Evolutionary conservation across 2,113 vertebrate genomes (phyloP), one percentile per base, ranked within the genome.

Genomic region (Leucopternis melanops): DNA sequence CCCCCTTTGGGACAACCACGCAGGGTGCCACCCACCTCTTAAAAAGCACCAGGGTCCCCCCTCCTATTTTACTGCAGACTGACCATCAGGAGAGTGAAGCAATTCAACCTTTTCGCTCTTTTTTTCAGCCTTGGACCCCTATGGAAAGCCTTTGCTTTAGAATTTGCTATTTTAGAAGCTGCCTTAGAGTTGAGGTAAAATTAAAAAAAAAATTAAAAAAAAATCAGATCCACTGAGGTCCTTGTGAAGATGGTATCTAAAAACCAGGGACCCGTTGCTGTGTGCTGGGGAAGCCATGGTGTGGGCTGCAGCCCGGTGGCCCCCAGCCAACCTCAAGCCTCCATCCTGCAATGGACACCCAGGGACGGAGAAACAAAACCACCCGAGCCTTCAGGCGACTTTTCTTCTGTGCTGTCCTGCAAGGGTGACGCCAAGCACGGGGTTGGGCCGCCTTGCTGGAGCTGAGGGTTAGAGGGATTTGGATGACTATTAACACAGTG

Each of bases 371-470:
- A 74, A n/a, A 5, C 32, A 45, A 70, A 73, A 18, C 32, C 29
- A 38, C n/a, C 36, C 1, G 10, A 55, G 11, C 34, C 42, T 71
- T 18, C 22, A 32, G 50, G 49, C 1, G 9, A 36, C n/a, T 86
- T 38, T 72, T 80, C 23, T 40, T 45, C 72, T 44, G 16, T 66
- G 40, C 42, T 49, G n/a, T 38, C 63, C 92, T 63, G 50, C 8
- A 9, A 47, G 40, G 59, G 27, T 31, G 58, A 59, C 1, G 21
- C 21, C 1, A 6, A 7, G 26, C 8, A 0, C 1, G 5, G 40
- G 32, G 57, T 72, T 40, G 34, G 40, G 69, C 44, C 88, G 86
- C 49, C 34, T 49, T 13, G 40, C 77, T 94, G 72, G 74, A 34
- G 49, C n/a, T 4, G 8, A 45, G 57, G 31, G 8, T 44, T 67